These are phyloP conservation scores for Tenebrio molitor DNA, from an alignment of 1,140 invertebrate genomes.

Conservation along the genomic window DNA sequence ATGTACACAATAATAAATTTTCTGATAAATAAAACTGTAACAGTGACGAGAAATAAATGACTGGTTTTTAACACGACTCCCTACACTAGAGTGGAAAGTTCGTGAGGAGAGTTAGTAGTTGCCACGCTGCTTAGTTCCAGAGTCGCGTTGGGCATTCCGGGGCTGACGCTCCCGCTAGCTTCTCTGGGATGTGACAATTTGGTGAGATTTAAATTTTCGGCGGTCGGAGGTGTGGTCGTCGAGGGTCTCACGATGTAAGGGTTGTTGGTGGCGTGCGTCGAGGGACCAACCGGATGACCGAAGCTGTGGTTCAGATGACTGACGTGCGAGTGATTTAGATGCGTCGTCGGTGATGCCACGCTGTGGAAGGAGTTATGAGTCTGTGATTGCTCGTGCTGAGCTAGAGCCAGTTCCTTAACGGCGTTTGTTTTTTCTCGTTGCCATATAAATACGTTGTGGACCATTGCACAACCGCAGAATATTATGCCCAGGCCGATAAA, in stretches of 20 bases:
- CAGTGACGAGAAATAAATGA: conserved; percentile 53
- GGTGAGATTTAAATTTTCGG: conserved; percentile 64
- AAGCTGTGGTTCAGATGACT: conserved; percentile 63
- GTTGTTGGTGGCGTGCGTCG: conserved; percentile 58
- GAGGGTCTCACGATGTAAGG: conserved; percentile 67
- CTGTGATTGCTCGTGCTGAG: conserved; percentile 58
- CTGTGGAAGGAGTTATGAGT: conserved; percentile 61
- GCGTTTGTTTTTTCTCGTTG: conserved; percentile 85
- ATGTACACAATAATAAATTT: conserved; percentile 43
- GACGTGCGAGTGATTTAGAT: conserved; percentile 62
- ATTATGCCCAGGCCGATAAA: conserved; percentile 91
- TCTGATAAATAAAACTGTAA: conserved; percentile 43
- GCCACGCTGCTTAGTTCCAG: conserved; percentile 78
- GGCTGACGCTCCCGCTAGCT: conserved; percentile 75
- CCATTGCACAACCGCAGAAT: conserved; percentile 92
- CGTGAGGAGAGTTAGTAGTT: conserved; percentile 75
- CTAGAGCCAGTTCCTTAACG: conserved; percentile 65
- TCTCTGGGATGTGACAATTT: conserved; percentile 68
- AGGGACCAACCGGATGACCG: conserved; percentile 56
- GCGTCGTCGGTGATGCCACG: conserved; percentile 55
- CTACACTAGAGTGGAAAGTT: conserved; percentile 78
- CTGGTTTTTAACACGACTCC: conserved; percentile 40
- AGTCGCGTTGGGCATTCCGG: conserved; percentile 73
- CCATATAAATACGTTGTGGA: conserved; percentile 95
- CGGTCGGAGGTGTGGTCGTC: conserved; percentile 69